phyloP scores from a whole-genome alignment of 2,797 vertebrate genomes.

The Sternotherus odoratus region DNA sequence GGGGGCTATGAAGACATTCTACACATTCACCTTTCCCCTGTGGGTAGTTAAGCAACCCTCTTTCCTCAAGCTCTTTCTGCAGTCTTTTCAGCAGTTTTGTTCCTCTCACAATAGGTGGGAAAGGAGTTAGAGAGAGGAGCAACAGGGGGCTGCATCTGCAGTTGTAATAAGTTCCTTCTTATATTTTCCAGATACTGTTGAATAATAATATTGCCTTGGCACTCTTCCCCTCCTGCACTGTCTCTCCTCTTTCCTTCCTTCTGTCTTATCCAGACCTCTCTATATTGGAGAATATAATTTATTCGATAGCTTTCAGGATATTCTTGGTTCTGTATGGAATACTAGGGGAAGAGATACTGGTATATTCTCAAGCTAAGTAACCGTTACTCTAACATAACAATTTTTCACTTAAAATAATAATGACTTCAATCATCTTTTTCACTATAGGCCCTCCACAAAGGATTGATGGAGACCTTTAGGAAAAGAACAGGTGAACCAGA shows the following conservation, averaged over 20 bases:
- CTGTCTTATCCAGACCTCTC: slow-evolving; percentile 22
- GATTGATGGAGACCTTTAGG: slow-evolving; percentile 4
- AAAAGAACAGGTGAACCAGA: slow-evolving; percentile 24
- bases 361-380: slow-evolving; percentile 17
- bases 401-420: slow-evolving; percentile 39
- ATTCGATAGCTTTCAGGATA: background rate
- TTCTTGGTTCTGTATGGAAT: slow-evolving; percentile 19
- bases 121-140: background rate
- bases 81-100: background rate
- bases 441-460: background rate
- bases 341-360: background rate
- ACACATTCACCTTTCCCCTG: background rate
- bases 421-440: background rate
- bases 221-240: background rate
- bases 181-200: background rate
- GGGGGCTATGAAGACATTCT: background rate
- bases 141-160: background rate
- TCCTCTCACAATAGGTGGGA: background rate
- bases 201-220: background rate
- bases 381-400: slow-evolving; percentile 32
- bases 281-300: background rate
- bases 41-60: background rate
- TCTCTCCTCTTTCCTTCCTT: background rate
- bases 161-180: background rate
- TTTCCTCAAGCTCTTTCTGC: background rate